Percentiles rank a stretch among this genome's conserved stretches.
phyloP scores from a whole-genome alignment of 23 tunicate genomes.

The Phallusia fumigata region DNA sequence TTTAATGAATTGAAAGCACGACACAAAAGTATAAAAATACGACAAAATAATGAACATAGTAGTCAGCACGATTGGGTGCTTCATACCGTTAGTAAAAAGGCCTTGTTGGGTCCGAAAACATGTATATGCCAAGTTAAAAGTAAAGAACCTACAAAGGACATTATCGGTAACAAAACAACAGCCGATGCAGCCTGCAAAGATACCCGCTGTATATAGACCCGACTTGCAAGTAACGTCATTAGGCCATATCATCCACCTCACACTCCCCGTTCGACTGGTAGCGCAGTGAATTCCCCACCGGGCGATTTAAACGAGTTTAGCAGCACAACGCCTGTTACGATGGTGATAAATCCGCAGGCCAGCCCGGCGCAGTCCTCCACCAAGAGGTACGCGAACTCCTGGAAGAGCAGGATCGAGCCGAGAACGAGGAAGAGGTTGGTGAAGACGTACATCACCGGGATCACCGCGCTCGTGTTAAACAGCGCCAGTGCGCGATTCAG shows the following conservation, averaged over 20 bases:
- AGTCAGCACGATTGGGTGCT: too few relatives aligned
- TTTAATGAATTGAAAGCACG: too few relatives aligned
- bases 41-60: too few relatives aligned
- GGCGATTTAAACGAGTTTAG: slow-evolving; percentile 45
- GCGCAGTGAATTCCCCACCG: not conserved
- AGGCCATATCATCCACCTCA: not conserved
- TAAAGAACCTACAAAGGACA: too few relatives aligned
- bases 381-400: slow-evolving; percentile 59
- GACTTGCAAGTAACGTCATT: not conserved
- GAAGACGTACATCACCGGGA: slow-evolving; percentile 72
- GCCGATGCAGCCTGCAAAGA: too few relatives aligned
- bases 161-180: too few relatives aligned
- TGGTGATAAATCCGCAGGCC: slow-evolving; percentile 75
- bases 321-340: slow-evolving; percentile 66
- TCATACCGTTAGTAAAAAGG: too few relatives aligned
- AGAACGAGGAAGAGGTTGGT: slow-evolving; percentile 66
- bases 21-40: too few relatives aligned
- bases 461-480: slow-evolving; percentile 72
- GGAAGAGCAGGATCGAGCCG: slow-evolving; percentile 78
- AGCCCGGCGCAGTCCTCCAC: slow-evolving; percentile 66
- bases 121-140: too few relatives aligned
- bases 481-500: slow-evolving; percentile 74
- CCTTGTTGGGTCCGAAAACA: too few relatives aligned
- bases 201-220: too few relatives aligned
- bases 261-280: not conserved